Evolutionary conservation across 2,113 vertebrate species (phyloP).

Genomic region (Neoarius graeffei): DNA sequence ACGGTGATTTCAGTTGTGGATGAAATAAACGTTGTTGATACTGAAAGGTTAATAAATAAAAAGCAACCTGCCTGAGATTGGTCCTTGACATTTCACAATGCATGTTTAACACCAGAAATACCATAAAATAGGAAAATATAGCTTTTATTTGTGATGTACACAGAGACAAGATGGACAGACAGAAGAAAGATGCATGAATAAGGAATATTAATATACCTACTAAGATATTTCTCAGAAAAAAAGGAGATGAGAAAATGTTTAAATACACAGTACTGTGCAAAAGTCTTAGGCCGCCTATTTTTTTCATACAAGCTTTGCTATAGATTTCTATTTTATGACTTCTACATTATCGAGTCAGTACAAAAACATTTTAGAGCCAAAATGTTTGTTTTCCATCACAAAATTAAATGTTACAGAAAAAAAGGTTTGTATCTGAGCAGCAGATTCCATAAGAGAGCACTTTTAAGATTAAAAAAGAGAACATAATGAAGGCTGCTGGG

Average conservation of each 20-base stretch:
- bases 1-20: slow-evolving; percentile 7
- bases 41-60: slow-evolving; percentile 37
- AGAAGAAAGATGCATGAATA: neutral
- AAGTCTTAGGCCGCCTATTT: no score
- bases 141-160: neutral
- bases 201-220: neutral
- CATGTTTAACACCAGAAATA: neutral
- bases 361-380: no score
- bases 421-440: no score
- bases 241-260: neutral
- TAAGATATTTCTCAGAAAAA: neutral
- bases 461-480: no score
- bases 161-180: neutral
- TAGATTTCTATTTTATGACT: no score
- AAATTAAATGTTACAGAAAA: no score
- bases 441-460: no score
- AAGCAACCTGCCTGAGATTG: neutral
- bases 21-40: slow-evolving; percentile 24
- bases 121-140: neutral
- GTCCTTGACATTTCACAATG: slow-evolving; percentile 10
- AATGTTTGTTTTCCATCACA: no score
- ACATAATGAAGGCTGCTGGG: no score
- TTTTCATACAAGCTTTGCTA: no score
- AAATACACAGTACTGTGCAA: no score
- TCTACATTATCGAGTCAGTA: no score